Evolutionary conservation across 2,797 vertebrate genomes (phyloP), one percentile per base, ranked within the genome.

Genomic region (Gephyroberyx darwinii): DNA sequence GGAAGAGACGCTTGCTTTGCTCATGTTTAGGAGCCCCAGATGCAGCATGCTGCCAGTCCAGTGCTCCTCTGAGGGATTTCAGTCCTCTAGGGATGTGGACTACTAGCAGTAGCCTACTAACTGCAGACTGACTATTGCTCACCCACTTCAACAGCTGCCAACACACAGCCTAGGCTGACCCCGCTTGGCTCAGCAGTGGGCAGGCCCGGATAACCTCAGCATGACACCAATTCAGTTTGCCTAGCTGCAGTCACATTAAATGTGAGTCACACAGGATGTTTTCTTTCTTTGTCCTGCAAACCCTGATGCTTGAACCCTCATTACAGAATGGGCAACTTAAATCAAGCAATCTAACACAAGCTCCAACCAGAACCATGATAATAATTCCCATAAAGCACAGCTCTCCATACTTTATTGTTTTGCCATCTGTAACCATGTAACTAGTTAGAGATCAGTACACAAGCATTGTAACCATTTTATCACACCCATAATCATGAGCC

Each of bases 1-100:
- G 55, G 33, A 61, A 63, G 57, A 64, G 50, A 55, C 26, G 26
- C 26, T 26, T 26, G 26, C 26, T 26, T 37, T 63, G 58, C 37
- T 76, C 65, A 35, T 75, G 75, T 67, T 61, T 20, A 33, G 31
- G 26, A 73, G 52, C 47, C 37, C 70, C 73, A 82, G 67, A 81
- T 82, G 77, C 66, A 58, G 59, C 53, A 53, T 68, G 62, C 51
- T 71, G 75, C 64, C 60, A 33, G 59, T 71, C 64, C 53, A 52
- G n/a, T 31, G 5, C 35, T 58, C 67, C 64, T 69, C 64, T 70
- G 62, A 73, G 82, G 69, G 65, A 8, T 63, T 72, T 50, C 43
- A 52, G n/a, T 68, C 66, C 48, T 72, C 35, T 37, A 20, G 20
- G 63, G 39, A 78, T 59, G 30, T 50, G 26, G 19, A 54, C 56